Evolutionary conservation across 64 coral and sea anemone genomes (phyloP), one percentile per base, ranked within the genome.

Genomic region (Actinia equina): DNA sequence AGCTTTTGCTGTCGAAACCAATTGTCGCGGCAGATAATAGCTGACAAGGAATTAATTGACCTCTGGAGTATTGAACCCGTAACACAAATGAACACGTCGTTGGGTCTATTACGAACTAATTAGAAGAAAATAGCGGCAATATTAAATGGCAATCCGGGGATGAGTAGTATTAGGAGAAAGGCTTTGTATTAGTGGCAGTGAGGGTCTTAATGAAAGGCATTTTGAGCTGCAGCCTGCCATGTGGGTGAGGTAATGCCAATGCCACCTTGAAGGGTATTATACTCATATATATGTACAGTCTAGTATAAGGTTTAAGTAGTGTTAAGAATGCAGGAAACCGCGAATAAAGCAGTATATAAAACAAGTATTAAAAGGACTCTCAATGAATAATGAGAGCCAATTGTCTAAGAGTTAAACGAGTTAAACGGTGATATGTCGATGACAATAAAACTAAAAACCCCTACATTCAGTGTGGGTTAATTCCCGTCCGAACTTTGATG

Each of bases 61-160:
- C 69, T 74, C 14, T 74, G 7, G 11, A 41, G 69, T 13, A 25
- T 13, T 74, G 9, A 74, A n/a, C 69, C 69, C 8, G 19, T 7
- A 30, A 74, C 69, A 74, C 69, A 74, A 74, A 74, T 74, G 69
- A 74, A 74, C 69, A 74, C 69, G 13, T 74, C 69, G 22, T 30
- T 74, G 69, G 69, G 69, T 74, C 69, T 41, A 74, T 74, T 74
- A 74, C 69, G 41, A 74, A 74, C 69, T 30, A 74, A 74, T 74
- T 74, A 74, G 69, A 74, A 74, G n/a, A 74, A 74, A 74, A 74
- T 65, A 41, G 69, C 69, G 69, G 69, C 69, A 74, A 42, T 74
- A 74, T 74, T 74, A 74, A 74, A 74, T 74, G 69, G 22, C 69
- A 74, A 74, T 74, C 26, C 26, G 8, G 26, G 13, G 69, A 30